Conservation (phyloP, 2,113 vertebrate species). For the Nothobranchius kuhntae region DNA sequence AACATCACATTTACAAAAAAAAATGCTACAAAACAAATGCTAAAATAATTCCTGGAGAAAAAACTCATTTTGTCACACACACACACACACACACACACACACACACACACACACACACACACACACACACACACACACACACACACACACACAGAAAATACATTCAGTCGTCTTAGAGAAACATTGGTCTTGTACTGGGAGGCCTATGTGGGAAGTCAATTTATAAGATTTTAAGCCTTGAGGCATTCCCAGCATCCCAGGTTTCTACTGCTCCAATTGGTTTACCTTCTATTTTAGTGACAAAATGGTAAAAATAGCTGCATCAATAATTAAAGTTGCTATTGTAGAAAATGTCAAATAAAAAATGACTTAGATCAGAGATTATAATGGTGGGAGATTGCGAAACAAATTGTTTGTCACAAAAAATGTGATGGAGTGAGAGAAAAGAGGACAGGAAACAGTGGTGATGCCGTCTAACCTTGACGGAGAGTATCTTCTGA, state of each 20-base stretch:
- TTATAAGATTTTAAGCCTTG: slow-evolving; percentile 33
- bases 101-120: slow-evolving; percentile 7
- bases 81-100: not conserved
- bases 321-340: slow-evolving; percentile 22
- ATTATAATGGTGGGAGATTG: slow-evolving; percentile 16
- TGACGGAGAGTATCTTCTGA: slow-evolving; percentile 80
- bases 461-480: slow-evolving; percentile 70
- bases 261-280: slow-evolving; percentile 44
- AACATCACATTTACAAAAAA: slow-evolving; percentile 9
- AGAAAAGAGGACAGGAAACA: slow-evolving; percentile 21
- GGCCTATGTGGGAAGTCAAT: slow-evolving; percentile 37
- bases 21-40: slow-evolving; percentile 19
- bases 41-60: slow-evolving; percentile 29
- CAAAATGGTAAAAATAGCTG: slow-evolving; percentile 25
- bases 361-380: slow-evolving; percentile 20
- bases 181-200: slow-evolving; percentile 22
- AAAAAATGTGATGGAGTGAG: slow-evolving; percentile 21
- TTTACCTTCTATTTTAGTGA: slow-evolving; percentile 37
- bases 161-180: slow-evolving; percentile 41
- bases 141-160: not conserved
- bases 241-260: slow-evolving; percentile 50
- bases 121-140: not conserved
- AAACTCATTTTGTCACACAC: slow-evolving; percentile 24
- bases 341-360: slow-evolving; percentile 19
- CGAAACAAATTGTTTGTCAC: slow-evolving; percentile 7